These are phyloP conservation scores for Thymelicus acteon DNA, from an alignment of 2,888 invertebrate genomes.

Conservation along the genomic window DNA sequence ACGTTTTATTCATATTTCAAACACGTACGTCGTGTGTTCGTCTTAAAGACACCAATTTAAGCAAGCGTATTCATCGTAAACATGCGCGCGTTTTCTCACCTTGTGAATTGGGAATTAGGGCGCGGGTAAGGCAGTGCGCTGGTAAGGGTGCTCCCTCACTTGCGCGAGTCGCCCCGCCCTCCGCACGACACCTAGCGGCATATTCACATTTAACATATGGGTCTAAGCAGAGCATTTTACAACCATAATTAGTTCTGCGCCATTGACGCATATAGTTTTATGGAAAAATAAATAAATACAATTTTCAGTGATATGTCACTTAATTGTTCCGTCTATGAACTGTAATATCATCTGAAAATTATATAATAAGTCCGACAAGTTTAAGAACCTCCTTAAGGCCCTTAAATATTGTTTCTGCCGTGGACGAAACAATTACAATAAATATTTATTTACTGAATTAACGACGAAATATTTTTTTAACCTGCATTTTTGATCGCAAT, in stretches of 20 bases:
- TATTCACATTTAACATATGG: constrained; percentile 75
- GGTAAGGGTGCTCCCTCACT: constrained; percentile 98
- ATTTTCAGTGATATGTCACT: background rate
- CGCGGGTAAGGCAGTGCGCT: constrained; percentile 93
- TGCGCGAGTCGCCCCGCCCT: constrained; percentile 93
- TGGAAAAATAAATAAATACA: background rate
- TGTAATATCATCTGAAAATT: background rate
- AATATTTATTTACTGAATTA: background rate
- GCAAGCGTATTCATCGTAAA: constrained; percentile 68
- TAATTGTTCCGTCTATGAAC: background rate
- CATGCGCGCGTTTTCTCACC: constrained; percentile 81
- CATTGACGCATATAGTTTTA: constrained; percentile 40
- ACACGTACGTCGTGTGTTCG: constrained; percentile 30
- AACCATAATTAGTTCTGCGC: constrained; percentile 56
- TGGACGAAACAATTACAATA: background rate
- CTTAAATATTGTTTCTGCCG: background rate
- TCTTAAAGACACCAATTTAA: constrained; percentile 41
- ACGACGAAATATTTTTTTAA: background rate
- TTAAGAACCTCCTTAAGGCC: too few relatives aligned
- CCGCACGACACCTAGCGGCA: constrained; percentile 93
- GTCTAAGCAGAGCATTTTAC: constrained; percentile 54
- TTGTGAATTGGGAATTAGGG: constrained; percentile 86
- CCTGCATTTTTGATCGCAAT: background rate
- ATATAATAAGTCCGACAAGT: too few relatives aligned
- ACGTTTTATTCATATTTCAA: background rate